phyloP scores from a whole-genome alignment of 2,113 vertebrate species.

The Catharus minimus region DNA sequence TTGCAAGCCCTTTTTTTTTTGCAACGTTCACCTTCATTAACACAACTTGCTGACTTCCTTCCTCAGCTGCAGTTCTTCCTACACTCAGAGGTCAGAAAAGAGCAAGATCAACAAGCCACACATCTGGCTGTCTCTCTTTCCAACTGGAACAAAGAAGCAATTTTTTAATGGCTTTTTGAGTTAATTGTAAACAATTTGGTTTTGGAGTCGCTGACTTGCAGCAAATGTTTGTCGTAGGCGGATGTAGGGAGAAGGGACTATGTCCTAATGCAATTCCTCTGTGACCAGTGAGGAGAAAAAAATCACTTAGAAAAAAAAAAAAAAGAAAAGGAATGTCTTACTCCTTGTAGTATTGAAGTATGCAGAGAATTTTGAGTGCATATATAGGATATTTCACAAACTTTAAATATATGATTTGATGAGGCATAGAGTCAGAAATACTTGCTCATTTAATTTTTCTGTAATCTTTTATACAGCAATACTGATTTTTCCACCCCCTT shows the following conservation, averaged over 20 bases:
- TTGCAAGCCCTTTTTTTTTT: neutral
- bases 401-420: neutral
- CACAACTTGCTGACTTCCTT: slow-evolving; percentile 57
- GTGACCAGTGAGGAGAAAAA: neutral
- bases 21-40: slow-evolving; percentile 34
- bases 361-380: slow-evolving; percentile 11
- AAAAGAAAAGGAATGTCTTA: neutral
- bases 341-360: neutral
- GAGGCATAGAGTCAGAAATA: neutral
- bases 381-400: neutral
- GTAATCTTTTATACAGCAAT: neutral
- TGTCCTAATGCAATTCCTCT: slow-evolving; percentile 48
- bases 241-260: slow-evolving; percentile 17
- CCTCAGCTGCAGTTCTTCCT: slow-evolving; percentile 60
- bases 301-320: neutral
- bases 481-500: neutral
- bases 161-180: slow-evolving; percentile 53
- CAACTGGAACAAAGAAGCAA: slow-evolving; percentile 62
- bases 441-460: neutral
- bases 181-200: slow-evolving; percentile 68
- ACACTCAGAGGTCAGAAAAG: slow-evolving; percentile 56
- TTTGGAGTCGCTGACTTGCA: slow-evolving; percentile 44
- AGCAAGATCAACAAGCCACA: slow-evolving; percentile 56
- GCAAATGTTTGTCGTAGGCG: slow-evolving; percentile 54
- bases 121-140: slow-evolving; percentile 60